Evolutionary conservation across 1,140 invertebrate genomes (phyloP).

Genomic region (Heliconius nattereri): DNA sequence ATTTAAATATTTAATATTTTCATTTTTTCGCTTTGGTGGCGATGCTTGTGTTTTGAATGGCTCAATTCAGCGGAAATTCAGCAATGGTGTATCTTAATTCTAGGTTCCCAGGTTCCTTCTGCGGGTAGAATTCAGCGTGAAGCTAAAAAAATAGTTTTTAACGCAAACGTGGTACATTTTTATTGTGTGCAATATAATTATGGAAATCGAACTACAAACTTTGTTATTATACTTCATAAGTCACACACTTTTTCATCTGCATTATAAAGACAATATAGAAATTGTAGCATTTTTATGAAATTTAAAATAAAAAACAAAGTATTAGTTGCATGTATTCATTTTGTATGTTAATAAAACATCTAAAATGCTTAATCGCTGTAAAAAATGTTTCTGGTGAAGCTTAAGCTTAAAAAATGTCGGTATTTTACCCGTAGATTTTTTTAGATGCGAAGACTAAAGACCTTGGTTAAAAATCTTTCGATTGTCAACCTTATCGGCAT

Average conservation of each 20-base stretch:
- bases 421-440: neutral
- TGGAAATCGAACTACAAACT: no score
- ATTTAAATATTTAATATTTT: neutral
- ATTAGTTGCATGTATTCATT: neutral
- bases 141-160: no score
- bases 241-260: no score
- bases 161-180: no score
- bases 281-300: no score
- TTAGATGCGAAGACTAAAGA: neutral
- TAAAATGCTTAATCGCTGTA: neutral
- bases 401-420: neutral
- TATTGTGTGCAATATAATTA: no score
- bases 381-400: neutral
- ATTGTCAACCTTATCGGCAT: no score
- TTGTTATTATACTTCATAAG: no score
- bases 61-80: neutral
- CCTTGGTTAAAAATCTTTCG: neutral
- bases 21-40: no score
- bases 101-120: neutral
- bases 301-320: neutral
- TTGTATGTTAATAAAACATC: neutral
- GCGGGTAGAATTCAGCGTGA: no score
- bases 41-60: no score
- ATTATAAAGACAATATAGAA: no score
- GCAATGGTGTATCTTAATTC: neutral